Percentiles rank a stretch among this genome's conserved stretches.
phyloP scores from a whole-genome alignment of 2,113 vertebrate genomes.

The Xenotilapia leptura region DNA sequence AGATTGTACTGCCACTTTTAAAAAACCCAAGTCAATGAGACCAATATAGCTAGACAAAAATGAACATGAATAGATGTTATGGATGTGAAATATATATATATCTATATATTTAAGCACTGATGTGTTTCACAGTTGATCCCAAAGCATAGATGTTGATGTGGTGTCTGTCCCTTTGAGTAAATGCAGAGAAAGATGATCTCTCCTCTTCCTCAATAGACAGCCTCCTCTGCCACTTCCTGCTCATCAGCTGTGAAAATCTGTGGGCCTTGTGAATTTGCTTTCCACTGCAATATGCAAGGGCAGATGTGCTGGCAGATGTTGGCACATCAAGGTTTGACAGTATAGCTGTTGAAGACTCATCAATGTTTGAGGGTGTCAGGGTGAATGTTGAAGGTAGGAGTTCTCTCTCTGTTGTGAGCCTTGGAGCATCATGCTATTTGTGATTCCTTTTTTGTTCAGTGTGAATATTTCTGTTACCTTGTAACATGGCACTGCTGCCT shows the following conservation, averaged over 20 bases:
- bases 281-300: background rate
- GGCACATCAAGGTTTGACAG: background rate
- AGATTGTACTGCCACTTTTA: too few relatives aligned
- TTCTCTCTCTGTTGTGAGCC: background rate
- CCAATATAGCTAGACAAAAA: background rate
- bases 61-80: background rate
- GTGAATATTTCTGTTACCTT: background rate
- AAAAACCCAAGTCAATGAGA: background rate
- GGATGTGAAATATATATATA: background rate
- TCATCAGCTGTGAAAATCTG: background rate
- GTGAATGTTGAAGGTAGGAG: background rate
- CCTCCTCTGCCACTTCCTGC: background rate
- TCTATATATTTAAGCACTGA: background rate
- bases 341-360: background rate
- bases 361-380: background rate
- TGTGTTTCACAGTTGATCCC: background rate
- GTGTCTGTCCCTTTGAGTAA: background rate
- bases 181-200: background rate
- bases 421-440: background rate
- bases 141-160: background rate
- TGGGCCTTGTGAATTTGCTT: background rate
- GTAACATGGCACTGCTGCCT: background rate
- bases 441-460: background rate
- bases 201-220: background rate
- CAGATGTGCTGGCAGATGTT: background rate